Base-by-base conservation (phyloP, 1,140 invertebrate species). In the Dryas iulia region DNA sequence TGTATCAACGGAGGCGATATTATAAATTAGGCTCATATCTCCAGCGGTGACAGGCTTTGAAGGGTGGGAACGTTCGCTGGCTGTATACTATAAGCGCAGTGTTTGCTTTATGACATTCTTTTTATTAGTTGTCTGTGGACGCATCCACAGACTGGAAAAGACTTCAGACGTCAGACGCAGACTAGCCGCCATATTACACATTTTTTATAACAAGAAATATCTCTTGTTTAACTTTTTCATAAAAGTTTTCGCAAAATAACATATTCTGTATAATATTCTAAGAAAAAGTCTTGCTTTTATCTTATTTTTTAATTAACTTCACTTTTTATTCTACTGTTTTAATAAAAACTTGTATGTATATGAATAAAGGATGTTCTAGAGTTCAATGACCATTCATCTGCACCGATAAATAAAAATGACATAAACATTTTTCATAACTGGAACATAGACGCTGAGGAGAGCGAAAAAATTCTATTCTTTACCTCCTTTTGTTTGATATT, bases 11-110 rank as follows among this genome's bases (percentile, higher is more conserved):
- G 69, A 75, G 65, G 66, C 59, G 67, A 71, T 74, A 71, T 78
- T 77, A 81, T 78, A 79, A 81, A 81, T 77, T 72, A 69, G 72
- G 69, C 66, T 71, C 73, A 77, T 80, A 78, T 81, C 76, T 76
- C 72, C 33, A 61, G 69, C 63, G 60, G 73, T 80, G 78, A 80
- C 72, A 76, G 72, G 66, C 73, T 76, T 76, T 76, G 78, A 76
- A 76, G 69, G 72, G 74, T 77, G 76, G 76, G 78, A 77, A 81
- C 67, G 66, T 18, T 62, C n/a, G 59, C 59, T 33, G 64, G 58
- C 53, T 69, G 66, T 73, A 70, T 78, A 1, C 7, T 31, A 31
- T 31, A 47, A 14, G 64, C 61, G 59, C 66, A 54, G 59, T 65
- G 60, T 78, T 78, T 76, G 78, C 71, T 71, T 69, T 76, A 70